A percentile compares a stretch with the other conserved stretches of the same genome.
Evolutionary conservation across 2,888 invertebrate species (phyloP).

Genomic region (Drosophila silvestris): DNA sequence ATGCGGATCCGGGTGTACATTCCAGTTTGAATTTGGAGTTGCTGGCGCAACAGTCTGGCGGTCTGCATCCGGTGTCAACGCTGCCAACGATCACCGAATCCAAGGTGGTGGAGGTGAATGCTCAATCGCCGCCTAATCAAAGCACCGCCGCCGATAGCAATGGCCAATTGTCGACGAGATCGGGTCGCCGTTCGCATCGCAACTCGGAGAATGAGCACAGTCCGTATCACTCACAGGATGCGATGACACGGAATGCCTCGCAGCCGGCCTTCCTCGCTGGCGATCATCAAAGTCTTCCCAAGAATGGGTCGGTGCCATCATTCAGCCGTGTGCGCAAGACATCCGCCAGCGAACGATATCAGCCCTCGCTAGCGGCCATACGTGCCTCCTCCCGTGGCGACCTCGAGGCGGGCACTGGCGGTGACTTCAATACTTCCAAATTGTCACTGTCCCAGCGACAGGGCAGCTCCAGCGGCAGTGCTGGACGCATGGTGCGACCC

Average conservation of each 20-base stretch:
- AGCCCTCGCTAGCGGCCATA: conserved; percentile 93
- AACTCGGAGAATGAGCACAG: conserved; percentile 84
- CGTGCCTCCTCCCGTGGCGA: conserved; percentile 91
- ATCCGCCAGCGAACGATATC: conserved; percentile 93
- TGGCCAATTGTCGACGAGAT: conserved; percentile 73
- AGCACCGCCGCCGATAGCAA: conserved; percentile 75
- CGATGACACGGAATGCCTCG: conserved; percentile 92
- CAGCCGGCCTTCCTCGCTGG: conserved; percentile 91
- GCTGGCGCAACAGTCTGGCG: conserved; percentile 88
- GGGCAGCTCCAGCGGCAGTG: conserved; percentile 73
- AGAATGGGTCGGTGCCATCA: conserved; percentile 96
- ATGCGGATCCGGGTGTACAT: conserved; percentile 97
- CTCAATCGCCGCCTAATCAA: conserved; percentile 67
- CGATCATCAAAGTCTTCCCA: conserved; percentile 87
- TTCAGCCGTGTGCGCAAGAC: conserved; percentile 94
- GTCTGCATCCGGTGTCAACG: conserved; percentile 93
- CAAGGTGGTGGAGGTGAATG: conserved; percentile 87
- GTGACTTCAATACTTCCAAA: conserved; percentile 89
- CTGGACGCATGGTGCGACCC: conserved; percentile 92
- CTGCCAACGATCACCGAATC: conserved; percentile 96
- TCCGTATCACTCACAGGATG: conserved; percentile 84
- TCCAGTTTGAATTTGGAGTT: conserved; percentile 95
- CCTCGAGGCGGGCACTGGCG: conserved; percentile 91
- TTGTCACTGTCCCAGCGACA: conserved; percentile 87
- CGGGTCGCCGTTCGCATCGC: conserved; percentile 77